Percentiles rank a stretch among this genome's conserved stretches.
Evolutionary conservation across 2,797 vertebrate genomes (phyloP).

Genomic region (Chelmon rostratus): DNA sequence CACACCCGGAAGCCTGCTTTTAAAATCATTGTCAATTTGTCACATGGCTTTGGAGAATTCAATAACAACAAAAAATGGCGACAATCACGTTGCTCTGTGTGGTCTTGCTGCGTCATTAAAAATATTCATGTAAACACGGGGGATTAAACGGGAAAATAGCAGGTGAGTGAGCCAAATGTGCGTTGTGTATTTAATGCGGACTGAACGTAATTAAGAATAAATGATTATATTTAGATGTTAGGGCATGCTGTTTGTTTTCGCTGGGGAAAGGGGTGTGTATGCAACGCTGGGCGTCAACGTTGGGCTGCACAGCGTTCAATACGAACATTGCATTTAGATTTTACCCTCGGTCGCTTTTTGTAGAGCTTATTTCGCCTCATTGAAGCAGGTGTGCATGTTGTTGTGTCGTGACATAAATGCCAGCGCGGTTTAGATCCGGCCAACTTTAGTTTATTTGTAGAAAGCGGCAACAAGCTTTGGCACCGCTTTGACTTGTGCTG

Average conservation of each 20-base stretch:
- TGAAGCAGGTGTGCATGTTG: neutral
- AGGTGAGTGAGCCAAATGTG: conserved; percentile 73
- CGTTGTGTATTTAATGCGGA: conserved; percentile 25
- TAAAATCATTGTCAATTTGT: conserved; percentile 81
- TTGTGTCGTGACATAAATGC: neutral
- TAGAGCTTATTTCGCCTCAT: neutral
- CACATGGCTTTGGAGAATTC: conserved; percentile 94
- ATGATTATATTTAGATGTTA: conserved; percentile 56
- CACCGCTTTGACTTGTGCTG: neutral
- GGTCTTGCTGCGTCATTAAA: conserved; percentile 95
- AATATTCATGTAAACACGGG: conserved; percentile 89
- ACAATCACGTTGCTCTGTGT: conserved; percentile 94
- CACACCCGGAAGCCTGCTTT: conserved; percentile 86
- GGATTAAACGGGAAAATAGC: conserved; percentile 69
- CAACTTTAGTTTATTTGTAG: conserved; percentile 65
- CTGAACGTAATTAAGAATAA: conserved; percentile 23
- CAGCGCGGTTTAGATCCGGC: conserved; percentile 14
- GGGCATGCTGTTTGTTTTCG: conserved; percentile 83
- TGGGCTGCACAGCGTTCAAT: conserved; percentile 74
- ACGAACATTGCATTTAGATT: conserved; percentile 47
- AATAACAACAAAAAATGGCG: conserved; percentile 99
- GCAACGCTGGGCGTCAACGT: conserved; percentile 87
- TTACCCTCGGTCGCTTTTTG: conserved; percentile 7
- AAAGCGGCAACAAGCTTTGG: conserved; percentile 58
- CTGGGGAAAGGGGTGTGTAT: conserved; percentile 85